These are phyloP conservation scores for Sinosuthora webbiana DNA, from an alignment of 2,113 vertebrate species.

Conservation along the genomic window DNA sequence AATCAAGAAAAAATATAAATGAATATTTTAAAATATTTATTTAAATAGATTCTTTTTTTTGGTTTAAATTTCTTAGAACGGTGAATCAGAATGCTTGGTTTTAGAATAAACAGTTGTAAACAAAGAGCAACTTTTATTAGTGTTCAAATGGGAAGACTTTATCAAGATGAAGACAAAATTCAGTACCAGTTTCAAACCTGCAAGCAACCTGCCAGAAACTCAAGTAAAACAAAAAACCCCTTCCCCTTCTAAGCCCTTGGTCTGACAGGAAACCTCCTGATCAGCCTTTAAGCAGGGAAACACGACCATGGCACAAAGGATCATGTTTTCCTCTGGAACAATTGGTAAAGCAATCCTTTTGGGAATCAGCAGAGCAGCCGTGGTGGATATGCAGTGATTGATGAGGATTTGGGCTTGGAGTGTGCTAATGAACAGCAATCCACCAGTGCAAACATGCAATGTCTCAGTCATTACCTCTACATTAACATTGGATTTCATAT, in stretches of 20 bases:
- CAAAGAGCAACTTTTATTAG: neutral
- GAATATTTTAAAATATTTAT: neutral
- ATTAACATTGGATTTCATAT: neutral
- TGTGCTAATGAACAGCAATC: constrained; percentile 7
- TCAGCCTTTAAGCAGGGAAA: neutral
- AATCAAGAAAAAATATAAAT: neutral
- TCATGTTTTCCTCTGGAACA: neutral
- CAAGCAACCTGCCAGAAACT: neutral
- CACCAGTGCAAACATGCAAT: constrained; percentile 28
- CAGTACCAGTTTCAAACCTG: neutral
- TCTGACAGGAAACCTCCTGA: neutral
- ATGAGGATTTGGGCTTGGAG: neutral
- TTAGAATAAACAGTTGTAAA: neutral
- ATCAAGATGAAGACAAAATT: neutral
- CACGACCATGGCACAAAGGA: too few relatives aligned
- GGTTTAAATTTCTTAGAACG: neutral
- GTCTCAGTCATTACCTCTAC: constrained; percentile 11
- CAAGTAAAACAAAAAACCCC: neutral
- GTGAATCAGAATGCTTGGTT: neutral
- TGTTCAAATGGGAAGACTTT: neutral
- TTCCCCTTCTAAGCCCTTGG: neutral
- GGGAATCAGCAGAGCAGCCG: neutral
- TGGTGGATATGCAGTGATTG: neutral
- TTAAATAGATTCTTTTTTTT: neutral
- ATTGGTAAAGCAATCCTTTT: neutral